Base-by-base conservation (phyloP, 2,797 vertebrate species). In the Lophotriccus pileatus region DNA sequence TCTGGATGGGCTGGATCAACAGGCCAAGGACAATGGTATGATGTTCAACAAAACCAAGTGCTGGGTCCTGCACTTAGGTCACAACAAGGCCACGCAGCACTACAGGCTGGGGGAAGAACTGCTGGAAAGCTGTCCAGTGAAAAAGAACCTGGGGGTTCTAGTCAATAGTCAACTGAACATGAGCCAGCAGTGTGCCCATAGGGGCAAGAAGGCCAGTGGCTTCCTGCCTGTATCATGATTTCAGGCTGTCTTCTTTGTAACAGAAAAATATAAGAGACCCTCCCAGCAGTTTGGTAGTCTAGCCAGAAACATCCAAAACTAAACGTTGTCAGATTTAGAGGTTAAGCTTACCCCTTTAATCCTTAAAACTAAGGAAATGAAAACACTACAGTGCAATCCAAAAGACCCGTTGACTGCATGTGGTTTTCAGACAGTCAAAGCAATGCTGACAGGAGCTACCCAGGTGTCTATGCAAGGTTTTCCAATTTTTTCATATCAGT, bases 41-140 rank as follows among this genome's bases (percentile, higher is more conserved):
- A 58, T 6, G 16, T 11, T 58, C 23, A 58, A 44, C 49, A 64
- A n/a, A 32, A 64, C 28, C 21, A 22, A 59, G 25, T 53, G 17
- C 12, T 0, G 0, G 28, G 28, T 59, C 14, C 60, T 34, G 39
- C 17, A 28, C 20, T 87, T 34, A 20, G 24, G 37, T 50, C n/a
- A 44, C 27, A 72, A 39, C 13, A 14, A 30, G 28, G 12, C 43
- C 22, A 18, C 30, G 11, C 14, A 67, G n/a, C 0, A 0, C 8
- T 39, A 9, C 5, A 34, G 53, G 20, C 21, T 73, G 20, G 24
- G 11, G 30, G 10, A 32, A 68, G 64, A 74, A 25, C 16, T 8
- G 21, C 18, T 60, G 39, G 30, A 67, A 74, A 60, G n/a, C 7
- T 41, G 21, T 20, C 24, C 1, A 2, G 30, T 8, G 15, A 14